Base-by-base conservation (phyloP, 2,888 invertebrate species). In the Lypha dubia region DNA sequence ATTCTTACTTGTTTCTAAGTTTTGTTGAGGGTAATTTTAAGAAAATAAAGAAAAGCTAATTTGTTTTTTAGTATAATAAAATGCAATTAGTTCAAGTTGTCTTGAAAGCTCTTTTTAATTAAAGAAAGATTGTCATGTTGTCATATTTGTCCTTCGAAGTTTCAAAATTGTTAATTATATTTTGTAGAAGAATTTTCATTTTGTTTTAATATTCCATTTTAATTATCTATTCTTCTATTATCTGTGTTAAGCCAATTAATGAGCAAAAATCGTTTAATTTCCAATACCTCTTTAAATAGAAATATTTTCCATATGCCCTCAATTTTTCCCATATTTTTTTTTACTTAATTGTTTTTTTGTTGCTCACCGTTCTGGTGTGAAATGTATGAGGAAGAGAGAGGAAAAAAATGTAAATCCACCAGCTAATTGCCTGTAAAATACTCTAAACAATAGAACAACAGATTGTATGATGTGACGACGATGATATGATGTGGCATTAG, bases 371-470 rank as follows among this genome's bases (percentile, higher is more conserved):
- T 32, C 15, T 15, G 22, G 32, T 32, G 44, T 9, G 8, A 35
- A 65, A 44, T 17, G n/a, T 5, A 56, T 63, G 58, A 22, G 35
- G 46, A 35, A 49, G n/a, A n/a, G n/a, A n/a, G n/a, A n/a, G n/a
- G n/a, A n/a, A 0, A 38, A 76, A 68, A 49, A 58, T 56, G 13
- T 56, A 62, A 63, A 65, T 63, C 53, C 7, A 56, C 22, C 53
- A 71, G 9, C 56, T 80, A 80, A 80, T 80, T 80, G 80, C 51
- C 80, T 60, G 67, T 74, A 68, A 80, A 80, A 74, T 74, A 35
- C 22, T 60, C 28, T 67, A 51, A 67, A 67, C 51, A 60, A 74
- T 80, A 44, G 53, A 68, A 38, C 56, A 63, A 24, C 17, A 20
- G 56, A 65, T 65, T 65, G 22, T 56, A 35, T 38, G 17, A 13